Percentiles rank a stretch among this genome's conserved stretches.
Evolutionary conservation across 2,888 invertebrate species (phyloP).

Genomic region (Ypsolopha sequella): DNA sequence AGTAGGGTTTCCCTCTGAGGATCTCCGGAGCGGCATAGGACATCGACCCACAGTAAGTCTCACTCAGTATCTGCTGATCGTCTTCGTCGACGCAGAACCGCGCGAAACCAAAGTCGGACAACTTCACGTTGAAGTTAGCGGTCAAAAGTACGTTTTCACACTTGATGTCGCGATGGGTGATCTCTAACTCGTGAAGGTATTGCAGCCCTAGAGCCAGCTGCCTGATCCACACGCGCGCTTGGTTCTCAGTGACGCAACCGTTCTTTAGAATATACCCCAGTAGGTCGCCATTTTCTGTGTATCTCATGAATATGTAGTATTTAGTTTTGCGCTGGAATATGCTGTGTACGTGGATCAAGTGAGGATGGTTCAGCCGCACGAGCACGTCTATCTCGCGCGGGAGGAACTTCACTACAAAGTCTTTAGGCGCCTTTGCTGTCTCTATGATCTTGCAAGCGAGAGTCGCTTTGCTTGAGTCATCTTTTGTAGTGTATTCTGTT

Average conservation of each 20-base stretch:
- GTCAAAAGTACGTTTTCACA: slow-evolving; percentile 85
- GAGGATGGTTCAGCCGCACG: slow-evolving; percentile 80
- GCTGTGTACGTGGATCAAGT: slow-evolving; percentile 83
- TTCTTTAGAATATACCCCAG: slow-evolving; percentile 78
- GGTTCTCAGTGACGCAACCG: slow-evolving; percentile 77
- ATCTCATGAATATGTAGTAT: slow-evolving; percentile 85
- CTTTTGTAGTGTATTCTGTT: slow-evolving; percentile 43
- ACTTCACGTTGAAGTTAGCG: slow-evolving; percentile 80
- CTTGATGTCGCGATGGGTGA: slow-evolving; percentile 85
- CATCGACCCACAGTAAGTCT: slow-evolving; percentile 88
- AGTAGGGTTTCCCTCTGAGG: slow-evolving; percentile 79
- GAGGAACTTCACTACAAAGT: slow-evolving; percentile 84
- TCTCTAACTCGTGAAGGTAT: slow-evolving; percentile 80
- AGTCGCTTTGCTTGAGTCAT: slow-evolving; percentile 27
- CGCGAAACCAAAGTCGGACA: slow-evolving; percentile 88
- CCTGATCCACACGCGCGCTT: slow-evolving; percentile 78
- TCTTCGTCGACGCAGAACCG: slow-evolving; percentile 49
- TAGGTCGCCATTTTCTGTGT: slow-evolving; percentile 83
- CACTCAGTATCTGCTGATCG: slow-evolving; percentile 68
- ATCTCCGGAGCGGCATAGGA: slow-evolving; percentile 92
- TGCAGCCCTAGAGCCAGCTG: slow-evolving; percentile 78
- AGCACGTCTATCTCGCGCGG: slow-evolving; percentile 87
- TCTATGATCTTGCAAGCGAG: slow-evolving; percentile 84
- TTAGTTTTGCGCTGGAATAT: slow-evolving; percentile 79
- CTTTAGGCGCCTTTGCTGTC: slow-evolving; percentile 78